These are phyloP conservation scores for Synergus japonicus DNA, from an alignment of 2,888 invertebrate genomes.

Conservation along the genomic window DNA sequence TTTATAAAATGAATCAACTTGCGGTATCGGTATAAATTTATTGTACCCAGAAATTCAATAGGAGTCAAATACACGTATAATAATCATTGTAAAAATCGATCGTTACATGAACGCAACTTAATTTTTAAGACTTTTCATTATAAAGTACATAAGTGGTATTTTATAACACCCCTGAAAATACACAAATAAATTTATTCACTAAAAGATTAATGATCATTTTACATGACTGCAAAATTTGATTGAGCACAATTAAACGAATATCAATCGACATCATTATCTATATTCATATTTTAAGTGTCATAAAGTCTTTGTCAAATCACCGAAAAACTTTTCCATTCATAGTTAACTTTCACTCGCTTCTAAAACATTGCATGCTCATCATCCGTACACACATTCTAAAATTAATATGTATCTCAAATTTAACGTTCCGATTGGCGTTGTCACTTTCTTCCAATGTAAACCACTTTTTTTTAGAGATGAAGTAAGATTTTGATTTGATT, in stretches of 20 bases:
- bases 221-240: constrained; percentile 34
- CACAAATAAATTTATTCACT: constrained; percentile 28
- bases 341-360: neutral
- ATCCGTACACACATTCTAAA: constrained; percentile 22
- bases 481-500: neutral
- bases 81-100: constrained; percentile 13
- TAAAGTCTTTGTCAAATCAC: constrained; percentile 14
- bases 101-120: constrained; percentile 28
- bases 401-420: constrained; percentile 20
- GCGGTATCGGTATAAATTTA: constrained; percentile 19
- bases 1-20: constrained; percentile 1
- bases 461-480: neutral
- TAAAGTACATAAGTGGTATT: neutral
- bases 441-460: constrained; percentile 6
- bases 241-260: constrained; percentile 27
- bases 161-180: neutral
- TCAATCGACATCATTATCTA: constrained; percentile 25
- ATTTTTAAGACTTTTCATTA: constrained; percentile 1
- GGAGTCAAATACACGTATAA: constrained; percentile 7
- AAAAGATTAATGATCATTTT: constrained; percentile 1
- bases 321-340: neutral
- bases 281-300: constrained; percentile 4
- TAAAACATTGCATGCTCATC: constrained; percentile 17
- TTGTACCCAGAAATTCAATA: constrained; percentile 19
- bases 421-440: neutral